Percentiles rank a stretch among this genome's conserved stretches.
These are phyloP conservation scores for Lasioglossum baleicum DNA, from an alignment of 1,140 invertebrate genomes.

Conservation along the genomic window DNA sequence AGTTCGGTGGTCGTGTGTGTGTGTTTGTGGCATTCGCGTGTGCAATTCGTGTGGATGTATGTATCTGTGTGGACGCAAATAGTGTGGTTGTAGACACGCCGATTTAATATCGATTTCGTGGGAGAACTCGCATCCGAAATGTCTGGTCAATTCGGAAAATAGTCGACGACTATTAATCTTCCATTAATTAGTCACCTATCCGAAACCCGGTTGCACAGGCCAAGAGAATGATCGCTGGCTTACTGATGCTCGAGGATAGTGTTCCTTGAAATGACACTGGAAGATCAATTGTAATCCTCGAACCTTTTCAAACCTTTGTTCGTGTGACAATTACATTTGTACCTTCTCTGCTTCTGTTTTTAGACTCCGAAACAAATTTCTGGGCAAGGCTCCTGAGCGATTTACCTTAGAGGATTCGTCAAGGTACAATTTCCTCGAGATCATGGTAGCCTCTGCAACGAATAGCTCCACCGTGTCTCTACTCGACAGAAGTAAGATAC, in stretches of 20 bases:
- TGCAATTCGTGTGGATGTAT: neutral
- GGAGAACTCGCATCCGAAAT: neutral
- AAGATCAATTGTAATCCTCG: neutral
- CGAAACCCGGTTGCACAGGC: neutral
- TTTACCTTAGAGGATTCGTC: neutral
- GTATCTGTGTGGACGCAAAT: neutral
- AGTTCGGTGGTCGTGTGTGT: neutral
- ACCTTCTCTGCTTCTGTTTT: too few relatives aligned
- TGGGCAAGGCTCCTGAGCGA: too few relatives aligned
- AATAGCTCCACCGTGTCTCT: slow-evolving; percentile 8
- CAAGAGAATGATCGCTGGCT: neutral
- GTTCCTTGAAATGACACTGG: neutral
- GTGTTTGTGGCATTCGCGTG: neutral
- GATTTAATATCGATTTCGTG: neutral
- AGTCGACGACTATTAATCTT: too few relatives aligned
- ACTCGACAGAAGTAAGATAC: slow-evolving; percentile 21
- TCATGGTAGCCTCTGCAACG: neutral
- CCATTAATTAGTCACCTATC: too few relatives aligned
- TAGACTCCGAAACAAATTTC: too few relatives aligned
- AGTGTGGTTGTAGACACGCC: neutral
- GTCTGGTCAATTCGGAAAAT: too few relatives aligned
- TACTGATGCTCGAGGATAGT: slow-evolving; percentile 1
- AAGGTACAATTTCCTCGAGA: slow-evolving; percentile 1
- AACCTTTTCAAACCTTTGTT: too few relatives aligned
- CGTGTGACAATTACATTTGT: too few relatives aligned